Conservation (phyloP, 2,888 invertebrate species). For the Operophtera brumata region DNA sequence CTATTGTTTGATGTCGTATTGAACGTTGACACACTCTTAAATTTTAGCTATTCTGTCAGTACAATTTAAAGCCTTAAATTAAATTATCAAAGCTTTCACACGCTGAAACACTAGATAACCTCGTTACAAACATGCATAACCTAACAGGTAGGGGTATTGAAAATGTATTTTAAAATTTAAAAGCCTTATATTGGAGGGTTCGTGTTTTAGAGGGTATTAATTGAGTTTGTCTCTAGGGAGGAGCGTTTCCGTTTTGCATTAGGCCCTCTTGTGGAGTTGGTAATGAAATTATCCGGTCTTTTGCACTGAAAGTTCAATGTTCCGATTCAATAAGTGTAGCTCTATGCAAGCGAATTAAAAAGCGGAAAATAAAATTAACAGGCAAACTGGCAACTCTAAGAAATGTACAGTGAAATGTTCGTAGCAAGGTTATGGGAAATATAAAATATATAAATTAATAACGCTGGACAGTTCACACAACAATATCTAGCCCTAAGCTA, state of each 20-base stretch:
- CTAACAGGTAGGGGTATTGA: conserved; percentile 35
- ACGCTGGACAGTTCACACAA: no score
- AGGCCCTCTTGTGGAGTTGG: conserved; percentile 59
- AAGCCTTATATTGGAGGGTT: conserved; percentile 65
- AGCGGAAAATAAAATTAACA: conserved; percentile 12
- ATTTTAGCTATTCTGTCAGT: background rate
- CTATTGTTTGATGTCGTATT: background rate
- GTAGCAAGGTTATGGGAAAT: no score
- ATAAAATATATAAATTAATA: no score
- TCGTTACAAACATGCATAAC: conserved; percentile 14
- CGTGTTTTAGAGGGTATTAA: conserved; percentile 73
- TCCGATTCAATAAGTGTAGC: conserved; percentile 22
- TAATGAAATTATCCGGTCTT: conserved; percentile 71
- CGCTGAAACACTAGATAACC: conserved; percentile 15
- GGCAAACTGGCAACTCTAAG: conserved; percentile 2
- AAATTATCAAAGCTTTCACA: conserved; percentile 16
- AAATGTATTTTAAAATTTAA: conserved; percentile 73
- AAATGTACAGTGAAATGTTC: background rate
- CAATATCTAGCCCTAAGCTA: no score
- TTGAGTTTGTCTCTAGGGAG: conserved; percentile 77
- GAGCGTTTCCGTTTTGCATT: conserved; percentile 72
- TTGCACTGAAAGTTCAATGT: conserved; percentile 45
- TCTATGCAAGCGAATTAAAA: conserved; percentile 9
- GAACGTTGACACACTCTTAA: conserved; percentile 1
- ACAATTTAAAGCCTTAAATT: background rate